These are phyloP conservation scores for Todiramphus chloris DNA, from an alignment of 2,113 vertebrate species.

Conservation along the genomic window DNA sequence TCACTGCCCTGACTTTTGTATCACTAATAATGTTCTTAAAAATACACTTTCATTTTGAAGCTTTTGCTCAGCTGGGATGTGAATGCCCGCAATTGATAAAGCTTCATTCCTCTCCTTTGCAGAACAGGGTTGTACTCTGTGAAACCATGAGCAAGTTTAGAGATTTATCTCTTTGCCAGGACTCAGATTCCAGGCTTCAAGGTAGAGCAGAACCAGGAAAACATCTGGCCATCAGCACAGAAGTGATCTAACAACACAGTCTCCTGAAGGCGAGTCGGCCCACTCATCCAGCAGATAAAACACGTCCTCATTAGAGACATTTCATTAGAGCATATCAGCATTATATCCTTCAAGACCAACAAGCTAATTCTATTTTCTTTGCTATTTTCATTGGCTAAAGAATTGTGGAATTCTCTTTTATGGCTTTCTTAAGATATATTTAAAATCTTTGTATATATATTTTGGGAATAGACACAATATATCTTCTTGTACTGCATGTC, in stretches of 20 bases:
- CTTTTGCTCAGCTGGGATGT: not conserved
- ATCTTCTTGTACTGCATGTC: not conserved
- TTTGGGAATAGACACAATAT: not conserved
- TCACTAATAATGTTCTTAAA: not conserved
- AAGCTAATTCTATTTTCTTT: not conserved
- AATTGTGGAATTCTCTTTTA: not conserved
- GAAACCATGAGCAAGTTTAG: not conserved
- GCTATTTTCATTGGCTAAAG: not conserved
- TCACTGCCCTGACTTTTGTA: not conserved
- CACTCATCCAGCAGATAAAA: not conserved
- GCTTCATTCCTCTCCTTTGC: not conserved
- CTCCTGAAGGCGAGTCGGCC: not conserved
- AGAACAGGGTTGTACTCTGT: not conserved
- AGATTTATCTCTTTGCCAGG: not conserved
- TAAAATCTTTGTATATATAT: not conserved
- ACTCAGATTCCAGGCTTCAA: not conserved
- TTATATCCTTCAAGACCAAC: not conserved
- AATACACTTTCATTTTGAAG: not conserved
- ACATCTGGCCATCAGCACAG: fast-evolving
- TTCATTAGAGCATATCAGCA: not conserved
- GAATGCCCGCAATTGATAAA: not conserved
- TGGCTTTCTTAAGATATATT: not conserved
- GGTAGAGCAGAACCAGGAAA: not conserved
- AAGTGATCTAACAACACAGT: not conserved
- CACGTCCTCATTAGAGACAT: not conserved